These are phyloP conservation scores for Uloborus diversus DNA, from an alignment of 1,140 invertebrate species.

Conservation along the genomic window DNA sequence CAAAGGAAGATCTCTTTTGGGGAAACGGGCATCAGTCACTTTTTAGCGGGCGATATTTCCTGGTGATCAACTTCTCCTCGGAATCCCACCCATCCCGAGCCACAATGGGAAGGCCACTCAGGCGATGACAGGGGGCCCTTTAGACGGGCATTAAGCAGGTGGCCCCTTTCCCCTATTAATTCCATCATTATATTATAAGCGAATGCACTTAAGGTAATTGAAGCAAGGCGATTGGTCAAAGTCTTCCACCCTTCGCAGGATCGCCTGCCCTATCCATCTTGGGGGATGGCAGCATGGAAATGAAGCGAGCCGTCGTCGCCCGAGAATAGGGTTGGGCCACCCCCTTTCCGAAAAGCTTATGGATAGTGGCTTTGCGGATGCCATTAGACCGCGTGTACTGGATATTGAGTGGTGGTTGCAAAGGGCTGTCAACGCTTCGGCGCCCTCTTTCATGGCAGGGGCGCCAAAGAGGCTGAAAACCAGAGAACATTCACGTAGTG, in stretches of 20 bases:
- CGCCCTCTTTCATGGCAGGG: too few relatives aligned
- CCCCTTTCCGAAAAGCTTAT: too few relatives aligned
- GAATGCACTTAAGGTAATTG: constrained; percentile 56
- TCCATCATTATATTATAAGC: constrained; percentile 57
- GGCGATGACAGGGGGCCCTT: constrained; percentile 26
- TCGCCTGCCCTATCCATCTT: constrained; percentile 14
- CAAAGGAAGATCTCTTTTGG: too few relatives aligned
- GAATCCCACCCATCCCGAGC: constrained; percentile 20
- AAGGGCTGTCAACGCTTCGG: too few relatives aligned
- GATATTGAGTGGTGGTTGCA: too few relatives aligned
- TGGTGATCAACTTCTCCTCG: too few relatives aligned
- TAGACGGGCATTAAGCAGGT: constrained; percentile 54
- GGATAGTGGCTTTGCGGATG: background rate
- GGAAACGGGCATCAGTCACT: too few relatives aligned
- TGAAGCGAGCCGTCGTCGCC: background rate
- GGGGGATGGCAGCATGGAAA: background rate
- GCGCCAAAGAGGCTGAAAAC: too few relatives aligned
- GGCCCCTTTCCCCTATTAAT: constrained; percentile 55
- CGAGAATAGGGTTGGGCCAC: background rate
- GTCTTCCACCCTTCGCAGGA: background rate
- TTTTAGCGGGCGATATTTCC: too few relatives aligned
- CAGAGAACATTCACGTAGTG: too few relatives aligned
- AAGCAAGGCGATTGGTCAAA: constrained; percentile 44
- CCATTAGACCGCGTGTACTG: constrained; percentile 4
- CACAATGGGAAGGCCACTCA: constrained; percentile 25